These are phyloP conservation scores for Poecilia wingei DNA, from an alignment of 2,797 vertebrate species.

Conservation along the genomic window DNA sequence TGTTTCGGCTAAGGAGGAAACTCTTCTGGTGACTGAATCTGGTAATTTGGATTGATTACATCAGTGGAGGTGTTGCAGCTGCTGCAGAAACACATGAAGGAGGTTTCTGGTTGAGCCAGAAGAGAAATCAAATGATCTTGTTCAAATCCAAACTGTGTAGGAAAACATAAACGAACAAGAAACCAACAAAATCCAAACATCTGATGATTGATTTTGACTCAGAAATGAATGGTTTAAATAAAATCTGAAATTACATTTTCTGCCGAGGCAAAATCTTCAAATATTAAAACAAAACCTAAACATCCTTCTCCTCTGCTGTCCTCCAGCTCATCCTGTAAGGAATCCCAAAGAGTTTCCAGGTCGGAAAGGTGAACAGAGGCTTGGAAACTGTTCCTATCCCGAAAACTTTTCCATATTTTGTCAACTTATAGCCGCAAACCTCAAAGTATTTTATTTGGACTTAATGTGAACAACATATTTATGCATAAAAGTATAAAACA, in stretches of 20 bases:
- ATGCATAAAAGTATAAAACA: not conserved
- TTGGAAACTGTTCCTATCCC: not conserved
- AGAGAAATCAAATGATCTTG: not conserved
- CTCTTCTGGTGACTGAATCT: not conserved
- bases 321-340: no score
- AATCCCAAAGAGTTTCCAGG: no score
- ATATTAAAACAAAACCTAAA: not conserved
- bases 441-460: not conserved
- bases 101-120: not conserved
- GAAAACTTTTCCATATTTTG: not conserved
- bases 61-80: constrained; percentile 54
- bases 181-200: not conserved
- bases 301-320: no score
- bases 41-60: constrained; percentile 71
- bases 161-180: not conserved
- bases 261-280: not conserved
- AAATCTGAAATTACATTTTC: not conserved
- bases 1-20: not conserved
- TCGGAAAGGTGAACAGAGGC: not conserved
- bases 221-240: not conserved
- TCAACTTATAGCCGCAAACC: not conserved
- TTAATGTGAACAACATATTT: not conserved
- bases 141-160: not conserved
- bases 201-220: not conserved
- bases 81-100: constrained; percentile 6